Evolutionary conservation across 2,888 invertebrate species (phyloP).

Genomic region (Herminia tarsipennalis): DNA sequence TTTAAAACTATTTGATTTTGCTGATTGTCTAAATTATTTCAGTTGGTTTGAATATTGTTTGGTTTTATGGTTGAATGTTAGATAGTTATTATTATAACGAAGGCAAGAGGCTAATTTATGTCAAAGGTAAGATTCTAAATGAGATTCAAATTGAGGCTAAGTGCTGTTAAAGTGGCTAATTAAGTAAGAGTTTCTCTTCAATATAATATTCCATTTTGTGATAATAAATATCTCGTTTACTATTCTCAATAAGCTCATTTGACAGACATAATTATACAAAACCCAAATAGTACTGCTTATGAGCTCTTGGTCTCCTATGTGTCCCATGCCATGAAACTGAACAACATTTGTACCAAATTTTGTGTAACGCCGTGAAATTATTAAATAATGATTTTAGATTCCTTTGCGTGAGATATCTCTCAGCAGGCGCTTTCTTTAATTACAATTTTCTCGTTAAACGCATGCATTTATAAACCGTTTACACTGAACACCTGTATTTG

Average conservation of each 20-base stretch:
- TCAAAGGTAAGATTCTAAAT: no score
- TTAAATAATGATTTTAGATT: constrained; percentile 8
- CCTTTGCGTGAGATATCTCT: constrained; percentile 7
- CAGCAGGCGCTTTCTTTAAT: constrained; percentile 11
- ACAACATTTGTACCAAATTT: constrained; percentile 9
- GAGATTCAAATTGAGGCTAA: no score
- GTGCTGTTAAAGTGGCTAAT: no score
- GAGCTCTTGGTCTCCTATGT: no score
- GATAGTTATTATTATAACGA: not conserved
- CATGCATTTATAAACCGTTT: constrained; percentile 27
- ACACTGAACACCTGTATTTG: constrained; percentile 20
- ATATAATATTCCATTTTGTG: no score
- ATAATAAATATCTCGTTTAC: no score
- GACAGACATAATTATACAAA: no score
- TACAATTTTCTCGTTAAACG: constrained; percentile 10
- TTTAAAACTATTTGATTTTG: constrained; percentile 27
- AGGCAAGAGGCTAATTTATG: no score
- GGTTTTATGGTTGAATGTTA: constrained; percentile 10
- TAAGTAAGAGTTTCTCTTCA: no score
- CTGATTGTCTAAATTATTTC: constrained; percentile 22
- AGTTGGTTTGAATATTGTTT: constrained; percentile 29
- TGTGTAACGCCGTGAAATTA: constrained; percentile 2
- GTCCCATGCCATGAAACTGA: constrained; percentile 9
- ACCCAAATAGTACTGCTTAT: no score
- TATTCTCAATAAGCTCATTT: no score